A percentile compares a stretch with the other conserved stretches of the same genome.
These are phyloP conservation scores for Leucozona laternaria DNA, from an alignment of 2,888 invertebrate genomes.

Conservation along the genomic window DNA sequence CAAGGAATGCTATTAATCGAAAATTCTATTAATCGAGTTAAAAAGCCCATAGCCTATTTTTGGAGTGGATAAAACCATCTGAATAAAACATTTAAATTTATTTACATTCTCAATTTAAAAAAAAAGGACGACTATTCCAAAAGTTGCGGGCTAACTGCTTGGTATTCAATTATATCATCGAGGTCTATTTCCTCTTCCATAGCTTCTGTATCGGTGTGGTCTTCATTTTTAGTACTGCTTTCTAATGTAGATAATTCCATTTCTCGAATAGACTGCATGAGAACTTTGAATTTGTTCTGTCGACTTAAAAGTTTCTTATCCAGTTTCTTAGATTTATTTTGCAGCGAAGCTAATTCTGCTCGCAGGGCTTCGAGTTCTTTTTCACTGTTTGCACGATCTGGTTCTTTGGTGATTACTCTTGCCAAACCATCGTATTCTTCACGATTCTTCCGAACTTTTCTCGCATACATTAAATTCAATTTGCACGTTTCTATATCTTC, in stretches of 20 bases:
- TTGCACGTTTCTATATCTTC: conserved; percentile 92
- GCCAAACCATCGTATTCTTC: conserved; percentile 95
- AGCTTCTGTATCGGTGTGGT: conserved; percentile 79
- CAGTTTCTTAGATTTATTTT: conserved; percentile 88
- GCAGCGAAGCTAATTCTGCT: conserved; percentile 88
- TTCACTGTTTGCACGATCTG: conserved; percentile 91
- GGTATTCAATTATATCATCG: conserved; percentile 77
- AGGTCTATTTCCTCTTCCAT: conserved; percentile 83
- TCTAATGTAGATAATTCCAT: conserved; percentile 90
- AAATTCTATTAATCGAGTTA: too few species aligned
- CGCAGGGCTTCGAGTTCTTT: conserved; percentile 88
- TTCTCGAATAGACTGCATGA: conserved; percentile 92
- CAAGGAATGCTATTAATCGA: too few species aligned
- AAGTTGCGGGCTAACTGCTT: conserved; percentile 68
- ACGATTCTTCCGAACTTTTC: conserved; percentile 92
- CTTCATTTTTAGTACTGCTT: conserved; percentile 85
- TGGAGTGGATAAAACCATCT: too few species aligned
- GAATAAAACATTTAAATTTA: conserved; percentile 24
- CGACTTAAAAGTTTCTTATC: conserved; percentile 90
- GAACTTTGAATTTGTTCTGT: conserved; percentile 93
- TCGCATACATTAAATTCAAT: conserved; percentile 90
- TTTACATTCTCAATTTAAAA: conserved; percentile 43
- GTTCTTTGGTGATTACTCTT: conserved; percentile 93
- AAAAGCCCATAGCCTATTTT: too few species aligned
- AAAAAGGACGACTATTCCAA: conserved; percentile 46